Evolutionary conservation across 2,113 vertebrate species (phyloP).

Genomic region (Merops nubicus): DNA sequence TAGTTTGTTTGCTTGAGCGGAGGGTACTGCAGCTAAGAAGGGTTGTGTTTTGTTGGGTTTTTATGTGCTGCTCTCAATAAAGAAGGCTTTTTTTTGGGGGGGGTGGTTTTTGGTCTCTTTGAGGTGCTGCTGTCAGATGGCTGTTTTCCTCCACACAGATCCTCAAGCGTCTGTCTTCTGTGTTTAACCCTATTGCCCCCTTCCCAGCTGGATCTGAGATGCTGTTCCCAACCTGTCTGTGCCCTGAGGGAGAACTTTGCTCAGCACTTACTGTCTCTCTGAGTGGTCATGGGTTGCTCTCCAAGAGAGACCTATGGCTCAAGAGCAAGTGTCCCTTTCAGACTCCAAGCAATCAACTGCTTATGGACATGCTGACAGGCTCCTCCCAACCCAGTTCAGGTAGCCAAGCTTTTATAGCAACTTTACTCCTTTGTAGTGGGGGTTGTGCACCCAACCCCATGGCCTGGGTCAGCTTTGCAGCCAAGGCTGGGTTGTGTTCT

Average conservation of each 20-base stretch:
- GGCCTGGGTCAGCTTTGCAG: neutral
- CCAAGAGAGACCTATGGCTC: neutral
- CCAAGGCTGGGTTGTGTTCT: neutral
- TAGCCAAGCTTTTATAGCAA: neutral
- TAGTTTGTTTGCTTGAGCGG: slow-evolving; percentile 69
- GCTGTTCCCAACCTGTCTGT: neutral
- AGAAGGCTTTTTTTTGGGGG: slow-evolving; percentile 64
- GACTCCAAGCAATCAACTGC: neutral
- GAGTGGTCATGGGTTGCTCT: neutral
- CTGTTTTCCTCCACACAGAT: neutral
- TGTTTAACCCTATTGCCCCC: neutral
- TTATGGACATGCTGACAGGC: accelerated
- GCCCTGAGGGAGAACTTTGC: neutral
- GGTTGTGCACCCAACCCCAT: neutral
- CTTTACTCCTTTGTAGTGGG: neutral
- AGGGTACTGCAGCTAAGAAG: slow-evolving; percentile 65
- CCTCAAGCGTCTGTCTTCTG: neutral
- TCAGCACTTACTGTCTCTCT: neutral
- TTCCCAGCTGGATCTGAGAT: neutral
- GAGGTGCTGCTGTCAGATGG: neutral
- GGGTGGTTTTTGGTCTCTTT: neutral
- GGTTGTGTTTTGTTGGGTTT: slow-evolving; percentile 69
- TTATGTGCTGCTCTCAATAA: slow-evolving; percentile 96
- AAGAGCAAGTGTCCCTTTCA: neutral
- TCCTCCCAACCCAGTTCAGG: neutral